Base-by-base conservation (phyloP, 2,113 vertebrate genomes). In the Chionodraco myersi region DNA sequence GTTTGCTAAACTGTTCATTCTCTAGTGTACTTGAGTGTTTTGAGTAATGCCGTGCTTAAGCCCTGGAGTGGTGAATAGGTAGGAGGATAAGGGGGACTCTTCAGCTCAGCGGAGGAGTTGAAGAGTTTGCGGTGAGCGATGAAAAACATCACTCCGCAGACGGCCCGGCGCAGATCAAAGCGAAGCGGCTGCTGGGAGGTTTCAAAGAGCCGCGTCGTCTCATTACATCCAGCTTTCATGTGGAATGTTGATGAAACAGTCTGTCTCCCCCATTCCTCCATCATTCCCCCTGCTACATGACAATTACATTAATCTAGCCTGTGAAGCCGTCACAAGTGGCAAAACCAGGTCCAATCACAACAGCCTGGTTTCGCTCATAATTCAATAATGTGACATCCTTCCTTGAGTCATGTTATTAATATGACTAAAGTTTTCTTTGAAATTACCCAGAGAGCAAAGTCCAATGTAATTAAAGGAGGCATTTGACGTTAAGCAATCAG, bases 211-310 rank as follows among this genome's bases (percentile, higher is more conserved):
- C 47, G 77, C 83, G 15, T 80, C 84, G 47, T 74, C 87, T 92
- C 86, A 86, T 92, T 88, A 89, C 83, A 72, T 52, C 59, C 58
- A 62, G 75, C 88, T 86, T 92, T 90, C 85, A 91, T 84, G 84
- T 88, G 68, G 75, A 82, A 81, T 68, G 86, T 83, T 87, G 84
- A 91, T 82, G 84, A 90, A 88, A 88, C 80, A 71, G 56, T 62
- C 68, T 47, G 75, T 60, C 72, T 80, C 12, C 10, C 23, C 75
- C 18, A 44, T 73, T 71, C 65, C 41, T 72, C 81, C 41, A 67
- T 65, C 83, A 75, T 54, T 67, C 82, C 12, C 57, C 30, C 36
- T 26, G 52, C 13, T 64, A 75, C 9, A 82, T 14, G 44, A 76
- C 77, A 84, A 79, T 78, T 75, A 75, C 58, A 81, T 77, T 72